Base-by-base conservation (phyloP, 2,113 vertebrate genomes). In the Prionailurus viverrinus region DNA sequence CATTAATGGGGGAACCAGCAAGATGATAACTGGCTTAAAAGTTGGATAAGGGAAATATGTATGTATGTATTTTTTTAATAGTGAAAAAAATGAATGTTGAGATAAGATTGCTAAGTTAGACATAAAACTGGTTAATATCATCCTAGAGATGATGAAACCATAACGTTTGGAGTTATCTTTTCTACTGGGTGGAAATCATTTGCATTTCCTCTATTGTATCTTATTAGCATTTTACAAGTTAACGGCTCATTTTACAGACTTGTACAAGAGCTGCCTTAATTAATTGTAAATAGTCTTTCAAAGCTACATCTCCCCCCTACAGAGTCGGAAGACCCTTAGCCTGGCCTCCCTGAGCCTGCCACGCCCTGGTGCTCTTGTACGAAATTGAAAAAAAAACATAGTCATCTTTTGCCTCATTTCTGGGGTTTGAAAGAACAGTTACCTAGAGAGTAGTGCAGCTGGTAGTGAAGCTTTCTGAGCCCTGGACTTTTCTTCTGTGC, bases 1-100 rank as follows among this genome's bases (percentile, higher is more conserved):
- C 45, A 76, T 73, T 86, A 48, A 85, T 48, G 12, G 73, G 63
- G 45, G 18, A 63, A 76, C 15, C 18, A 61, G 68, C 16, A 96
- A 66, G 92, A 86, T 41, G 61, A 71, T 95, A 87, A 92, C 16
- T 66, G 31, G 23, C 71, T 78, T 73, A 83, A 91, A 88, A 92
- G 74, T 39, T 65, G 36, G 48, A 15, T 73, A 94, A 89, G n/a
- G 65, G 29, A 83, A 88, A 48, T 10, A 15, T 51, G 21, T 19
- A 6, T 71, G 3, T 16, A 27, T n/a, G 58, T 58, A 58, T 79
- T 7, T 63, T 81, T 85, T 93, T 33, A 85, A 69, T 23, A 69
- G 73, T 81, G 61, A 51, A 19, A 69, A 63, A 85, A 83, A 48
- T 27, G 23, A 71, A 66, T 89, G 71, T 31, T 85, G 33, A 81